Percentiles rank a stretch among this genome's conserved stretches.
These are phyloP conservation scores for Rhipidura dahli DNA, from an alignment of 2,113 vertebrate genomes.

Conservation along the genomic window DNA sequence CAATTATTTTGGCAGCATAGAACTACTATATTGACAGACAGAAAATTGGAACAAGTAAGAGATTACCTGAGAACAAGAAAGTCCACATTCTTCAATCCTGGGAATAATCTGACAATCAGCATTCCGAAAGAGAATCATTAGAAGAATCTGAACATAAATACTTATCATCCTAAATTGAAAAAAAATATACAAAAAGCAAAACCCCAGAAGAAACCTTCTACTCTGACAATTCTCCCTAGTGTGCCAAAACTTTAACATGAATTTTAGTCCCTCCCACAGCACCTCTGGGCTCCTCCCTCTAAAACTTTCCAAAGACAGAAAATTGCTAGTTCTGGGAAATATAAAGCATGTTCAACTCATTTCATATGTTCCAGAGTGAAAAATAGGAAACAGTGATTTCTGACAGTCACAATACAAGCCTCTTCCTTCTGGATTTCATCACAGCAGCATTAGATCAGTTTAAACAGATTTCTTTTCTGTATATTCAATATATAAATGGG, in stretches of 20 bases:
- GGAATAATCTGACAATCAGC: conserved; percentile 59
- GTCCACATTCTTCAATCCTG: conserved; percentile 70
- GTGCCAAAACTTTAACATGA: conserved; percentile 58
- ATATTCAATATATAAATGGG: not conserved
- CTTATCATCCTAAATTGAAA: conserved; percentile 11
- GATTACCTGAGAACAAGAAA: conserved; percentile 70
- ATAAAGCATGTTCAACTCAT: not conserved
- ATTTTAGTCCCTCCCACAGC: conserved; percentile 54
- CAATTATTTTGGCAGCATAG: not conserved
- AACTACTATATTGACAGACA: not conserved
- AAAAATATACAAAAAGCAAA: not conserved
- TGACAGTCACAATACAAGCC: not conserved
- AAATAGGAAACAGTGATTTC: not conserved
- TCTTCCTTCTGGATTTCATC: conserved; percentile 6
- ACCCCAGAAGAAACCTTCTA: conserved; percentile 28
- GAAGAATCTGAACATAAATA: conserved; percentile 20
- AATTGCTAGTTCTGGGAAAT: conserved; percentile 26
- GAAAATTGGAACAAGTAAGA: conserved; percentile 4
- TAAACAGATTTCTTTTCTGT: not conserved
- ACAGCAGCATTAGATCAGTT: not conserved
- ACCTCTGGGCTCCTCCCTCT: conserved; percentile 57
- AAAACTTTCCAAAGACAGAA: conserved; percentile 18
- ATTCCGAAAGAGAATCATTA: conserved; percentile 45
- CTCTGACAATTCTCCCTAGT: conserved; percentile 48
- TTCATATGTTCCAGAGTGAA: not conserved